These are phyloP conservation scores for Tiliacea aurago DNA, from an alignment of 2,888 invertebrate species.

Conservation along the genomic window DNA sequence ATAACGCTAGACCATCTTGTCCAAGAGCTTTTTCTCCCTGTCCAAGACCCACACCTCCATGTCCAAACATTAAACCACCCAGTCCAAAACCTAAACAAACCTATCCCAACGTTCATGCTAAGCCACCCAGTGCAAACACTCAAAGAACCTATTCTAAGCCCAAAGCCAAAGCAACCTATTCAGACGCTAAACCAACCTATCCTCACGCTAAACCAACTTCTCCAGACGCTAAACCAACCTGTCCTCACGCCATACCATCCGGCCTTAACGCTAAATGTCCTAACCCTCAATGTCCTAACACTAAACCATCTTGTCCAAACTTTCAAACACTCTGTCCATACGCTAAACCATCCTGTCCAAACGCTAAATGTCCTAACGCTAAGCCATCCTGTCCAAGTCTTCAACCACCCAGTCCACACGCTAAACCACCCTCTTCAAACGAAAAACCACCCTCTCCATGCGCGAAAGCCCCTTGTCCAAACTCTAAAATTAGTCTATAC, in stretches of 20 bases:
- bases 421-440: background rate
- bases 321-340: background rate
- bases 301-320: background rate
- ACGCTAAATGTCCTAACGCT: background rate
- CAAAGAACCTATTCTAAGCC: background rate
- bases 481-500: slow-evolving; percentile 16
- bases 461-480: background rate
- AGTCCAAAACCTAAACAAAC: background rate
- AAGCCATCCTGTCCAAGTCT: background rate
- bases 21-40: background rate
- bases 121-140: background rate
- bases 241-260: background rate
- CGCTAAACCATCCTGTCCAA: background rate
- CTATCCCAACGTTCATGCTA: background rate
- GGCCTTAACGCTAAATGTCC: background rate
- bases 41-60: background rate
- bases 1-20: background rate
- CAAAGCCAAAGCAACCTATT: background rate
- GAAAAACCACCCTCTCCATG: background rate
- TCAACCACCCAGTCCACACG: background rate
- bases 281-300: background rate
- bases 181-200: background rate
- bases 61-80: background rate
- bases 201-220: background rate
- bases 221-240: background rate